Evolutionary conservation across 2,113 vertebrate genomes (phyloP).

Genomic region (Anhinga anhinga): DNA sequence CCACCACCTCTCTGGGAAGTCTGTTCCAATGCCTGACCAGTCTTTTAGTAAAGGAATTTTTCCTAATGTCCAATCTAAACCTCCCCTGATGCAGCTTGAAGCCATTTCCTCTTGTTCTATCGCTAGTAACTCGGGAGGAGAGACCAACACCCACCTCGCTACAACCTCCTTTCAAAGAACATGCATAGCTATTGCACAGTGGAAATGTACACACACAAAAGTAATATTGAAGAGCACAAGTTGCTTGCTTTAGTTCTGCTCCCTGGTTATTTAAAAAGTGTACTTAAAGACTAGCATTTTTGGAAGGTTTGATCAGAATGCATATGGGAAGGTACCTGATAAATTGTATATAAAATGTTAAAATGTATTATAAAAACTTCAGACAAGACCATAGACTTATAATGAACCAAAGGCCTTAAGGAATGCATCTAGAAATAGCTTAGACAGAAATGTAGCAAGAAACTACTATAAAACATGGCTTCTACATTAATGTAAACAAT

Average conservation of each 20-base stretch:
- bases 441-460: background rate
- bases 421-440: background rate
- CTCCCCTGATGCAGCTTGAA: too few relatives aligned
- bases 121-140: too few relatives aligned
- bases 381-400: background rate
- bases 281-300: background rate
- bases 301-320: background rate
- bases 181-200: fast-evolving
- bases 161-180: background rate
- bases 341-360: background rate
- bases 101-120: too few relatives aligned
- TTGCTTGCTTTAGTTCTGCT: background rate
- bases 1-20: too few relatives aligned
- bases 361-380: background rate
- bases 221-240: background rate
- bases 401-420: background rate
- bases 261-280: background rate
- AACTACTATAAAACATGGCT: background rate
- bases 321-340: background rate
- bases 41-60: too few relatives aligned
- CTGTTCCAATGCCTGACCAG: too few relatives aligned
- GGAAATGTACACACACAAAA: background rate
- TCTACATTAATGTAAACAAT: background rate
- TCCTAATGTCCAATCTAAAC: too few relatives aligned
- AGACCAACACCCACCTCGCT: too few relatives aligned